A percentile compares a stretch with the other conserved stretches of the same genome.
These are phyloP conservation scores for Sebastes itinus DNA, from an alignment of 2,797 vertebrate genomes.

Conservation along the genomic window DNA sequence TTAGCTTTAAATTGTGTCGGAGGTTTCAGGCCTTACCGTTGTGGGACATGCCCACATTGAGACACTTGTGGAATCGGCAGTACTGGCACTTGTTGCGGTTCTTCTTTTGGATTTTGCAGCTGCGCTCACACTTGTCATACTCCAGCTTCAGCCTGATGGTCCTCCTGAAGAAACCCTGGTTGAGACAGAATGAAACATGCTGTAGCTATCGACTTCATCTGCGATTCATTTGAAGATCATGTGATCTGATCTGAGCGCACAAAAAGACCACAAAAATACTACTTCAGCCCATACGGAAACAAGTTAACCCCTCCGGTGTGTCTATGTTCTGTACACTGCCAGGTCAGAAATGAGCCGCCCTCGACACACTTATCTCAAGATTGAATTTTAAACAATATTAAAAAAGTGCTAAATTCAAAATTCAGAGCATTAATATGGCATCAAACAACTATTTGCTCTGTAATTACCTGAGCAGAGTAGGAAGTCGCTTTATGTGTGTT, in stretches of 20 bases:
- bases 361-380: too few relatives aligned
- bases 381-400: background rate
- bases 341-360: background rate
- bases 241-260: background rate
- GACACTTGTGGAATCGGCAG: slow-evolving; percentile 96
- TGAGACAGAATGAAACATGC: background rate
- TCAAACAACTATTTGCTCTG: background rate
- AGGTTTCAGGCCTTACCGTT: slow-evolving; percentile 84
- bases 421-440: background rate
- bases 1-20: background rate
- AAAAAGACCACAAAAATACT: background rate
- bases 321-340: background rate
- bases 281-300: background rate
- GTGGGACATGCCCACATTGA: slow-evolving; percentile 96
- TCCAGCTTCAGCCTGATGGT: slow-evolving; percentile 92
- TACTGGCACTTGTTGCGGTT: slow-evolving; percentile 97
- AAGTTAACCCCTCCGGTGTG: background rate
- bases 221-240: background rate
- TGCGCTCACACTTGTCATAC: slow-evolving; percentile 91
- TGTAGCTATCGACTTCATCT: background rate
- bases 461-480: background rate
- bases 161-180: slow-evolving; percentile 94
- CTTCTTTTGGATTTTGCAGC: slow-evolving; percentile 96
- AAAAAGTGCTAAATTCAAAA: background rate
- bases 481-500: too few relatives aligned